A percentile compares a stretch with the other conserved stretches of the same genome.
These are phyloP conservation scores for Cataglyphis cursor DNA, from an alignment of 2,888 invertebrate genomes.

Conservation along the genomic window DNA sequence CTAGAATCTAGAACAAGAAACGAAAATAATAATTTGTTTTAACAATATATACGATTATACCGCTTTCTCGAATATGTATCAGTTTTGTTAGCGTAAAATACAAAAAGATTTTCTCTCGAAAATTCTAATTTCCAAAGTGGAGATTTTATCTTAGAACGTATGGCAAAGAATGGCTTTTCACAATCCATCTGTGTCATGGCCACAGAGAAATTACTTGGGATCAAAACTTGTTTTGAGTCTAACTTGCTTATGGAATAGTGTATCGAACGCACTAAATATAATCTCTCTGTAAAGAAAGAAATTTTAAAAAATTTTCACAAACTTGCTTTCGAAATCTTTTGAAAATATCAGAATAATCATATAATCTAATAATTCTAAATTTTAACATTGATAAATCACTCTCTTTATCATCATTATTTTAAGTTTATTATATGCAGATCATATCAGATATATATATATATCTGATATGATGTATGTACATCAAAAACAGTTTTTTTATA, in stretches of 20 bases:
- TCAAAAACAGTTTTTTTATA: too few relatives aligned
- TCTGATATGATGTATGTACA: too few relatives aligned
- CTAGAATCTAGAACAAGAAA: too few relatives aligned
- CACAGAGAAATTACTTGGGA: neutral
- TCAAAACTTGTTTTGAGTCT: conserved; percentile 1
- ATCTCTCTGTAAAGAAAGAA: neutral
- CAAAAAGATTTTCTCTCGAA: neutral
- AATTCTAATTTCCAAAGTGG: neutral
- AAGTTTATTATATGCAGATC: neutral
- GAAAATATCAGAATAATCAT: neutral
- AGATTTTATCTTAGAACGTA: neutral
- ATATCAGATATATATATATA: too few relatives aligned
- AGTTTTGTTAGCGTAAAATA: neutral
- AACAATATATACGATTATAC: too few relatives aligned
- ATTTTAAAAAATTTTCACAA: neutral
- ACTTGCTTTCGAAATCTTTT: neutral
- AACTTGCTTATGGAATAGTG: neutral
- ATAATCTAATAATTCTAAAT: neutral
- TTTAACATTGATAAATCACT: neutral
- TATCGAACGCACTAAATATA: neutral
- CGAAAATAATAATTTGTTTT: too few relatives aligned
- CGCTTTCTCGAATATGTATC: too few relatives aligned
- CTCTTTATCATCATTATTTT: neutral
- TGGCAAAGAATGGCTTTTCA: neutral
- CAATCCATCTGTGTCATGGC: conserved; percentile 22